These are phyloP conservation scores for Shinisaurus crocodilurus DNA, from an alignment of 2,113 vertebrate species.

Conservation along the genomic window DNA sequence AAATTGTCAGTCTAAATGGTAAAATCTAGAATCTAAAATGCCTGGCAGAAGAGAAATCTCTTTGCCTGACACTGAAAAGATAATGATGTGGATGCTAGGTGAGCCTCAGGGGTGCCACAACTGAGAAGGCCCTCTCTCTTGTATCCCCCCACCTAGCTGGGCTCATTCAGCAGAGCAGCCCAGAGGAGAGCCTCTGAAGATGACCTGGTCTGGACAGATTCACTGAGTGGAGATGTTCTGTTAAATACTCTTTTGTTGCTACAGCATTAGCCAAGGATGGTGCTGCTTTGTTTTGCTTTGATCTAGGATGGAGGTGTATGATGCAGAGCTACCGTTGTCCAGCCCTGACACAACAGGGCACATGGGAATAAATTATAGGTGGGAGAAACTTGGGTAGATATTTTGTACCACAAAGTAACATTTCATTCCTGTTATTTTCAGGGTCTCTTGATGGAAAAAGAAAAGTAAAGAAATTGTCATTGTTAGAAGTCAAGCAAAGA, in stretches of 20 bases:
- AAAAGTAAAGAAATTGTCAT: background rate
- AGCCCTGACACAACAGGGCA: background rate
- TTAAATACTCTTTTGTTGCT: background rate
- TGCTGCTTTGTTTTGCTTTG: background rate
- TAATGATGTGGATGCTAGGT: no score
- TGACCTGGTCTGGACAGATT: no score
- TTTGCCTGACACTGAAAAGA: no score
- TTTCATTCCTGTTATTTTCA: background rate
- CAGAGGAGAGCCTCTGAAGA: no score
- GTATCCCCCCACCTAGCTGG: no score
- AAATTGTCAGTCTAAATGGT: no score
- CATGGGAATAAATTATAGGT: background rate
- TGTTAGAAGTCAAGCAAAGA: background rate
- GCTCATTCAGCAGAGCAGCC: no score
- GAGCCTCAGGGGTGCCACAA: no score
- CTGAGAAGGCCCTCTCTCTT: no score
- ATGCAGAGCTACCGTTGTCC: background rate
- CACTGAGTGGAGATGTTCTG: no score
- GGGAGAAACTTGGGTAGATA: background rate
- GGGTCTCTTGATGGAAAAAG: background rate
- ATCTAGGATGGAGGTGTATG: background rate
- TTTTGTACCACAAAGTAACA: background rate
- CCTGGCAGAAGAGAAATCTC: no score
- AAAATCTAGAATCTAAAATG: no score
- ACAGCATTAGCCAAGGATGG: background rate